phyloP scores from a whole-genome alignment of 2,888 invertebrate genomes.

The Drosophila subsilvestris region DNA sequence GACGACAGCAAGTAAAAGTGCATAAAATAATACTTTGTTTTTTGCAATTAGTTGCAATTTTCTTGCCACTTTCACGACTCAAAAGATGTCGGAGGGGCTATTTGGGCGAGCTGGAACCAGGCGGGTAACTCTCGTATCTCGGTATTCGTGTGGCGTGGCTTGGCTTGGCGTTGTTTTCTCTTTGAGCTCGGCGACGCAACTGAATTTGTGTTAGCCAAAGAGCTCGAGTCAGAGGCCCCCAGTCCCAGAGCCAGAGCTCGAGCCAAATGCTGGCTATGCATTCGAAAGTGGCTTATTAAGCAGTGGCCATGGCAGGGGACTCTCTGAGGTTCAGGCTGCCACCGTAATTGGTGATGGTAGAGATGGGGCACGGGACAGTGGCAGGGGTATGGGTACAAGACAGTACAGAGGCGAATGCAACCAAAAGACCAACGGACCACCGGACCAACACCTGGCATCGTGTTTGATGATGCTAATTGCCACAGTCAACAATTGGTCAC shows the following conservation, averaged over 20 bases:
- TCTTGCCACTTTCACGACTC: slow-evolving; percentile 59
- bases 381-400: slow-evolving; percentile 20
- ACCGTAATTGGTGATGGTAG: slow-evolving; percentile 58
- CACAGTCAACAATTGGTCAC: slow-evolving; percentile 54
- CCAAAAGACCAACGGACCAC: slow-evolving; percentile 7
- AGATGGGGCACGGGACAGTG: slow-evolving; percentile 6
- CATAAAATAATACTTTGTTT: slow-evolving; percentile 44
- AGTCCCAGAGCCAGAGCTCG: slow-evolving; percentile 22
- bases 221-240: slow-evolving; percentile 46
- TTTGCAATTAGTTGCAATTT: slow-evolving; percentile 54
- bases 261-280: slow-evolving; percentile 52
- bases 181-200: slow-evolving; percentile 75
- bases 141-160: slow-evolving; percentile 13
- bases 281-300: slow-evolving; percentile 76
- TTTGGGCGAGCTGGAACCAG: slow-evolving; percentile 2
- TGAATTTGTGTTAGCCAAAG: slow-evolving; percentile 60
- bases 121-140: slow-evolving; percentile 54
- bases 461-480: slow-evolving; percentile 70
- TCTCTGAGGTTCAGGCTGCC: slow-evolving; percentile 51
- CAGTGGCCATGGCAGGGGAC: slow-evolving; percentile 27
- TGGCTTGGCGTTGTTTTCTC: slow-evolving; percentile 63
- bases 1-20: slow-evolving; percentile 67
- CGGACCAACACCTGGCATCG: slow-evolving; percentile 35
- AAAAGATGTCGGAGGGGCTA: slow-evolving; percentile 10
- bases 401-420: slow-evolving; percentile 6